Evolutionary conservation across 2,113 vertebrate genomes (phyloP).

Genomic region (Pholis gunnellus): DNA sequence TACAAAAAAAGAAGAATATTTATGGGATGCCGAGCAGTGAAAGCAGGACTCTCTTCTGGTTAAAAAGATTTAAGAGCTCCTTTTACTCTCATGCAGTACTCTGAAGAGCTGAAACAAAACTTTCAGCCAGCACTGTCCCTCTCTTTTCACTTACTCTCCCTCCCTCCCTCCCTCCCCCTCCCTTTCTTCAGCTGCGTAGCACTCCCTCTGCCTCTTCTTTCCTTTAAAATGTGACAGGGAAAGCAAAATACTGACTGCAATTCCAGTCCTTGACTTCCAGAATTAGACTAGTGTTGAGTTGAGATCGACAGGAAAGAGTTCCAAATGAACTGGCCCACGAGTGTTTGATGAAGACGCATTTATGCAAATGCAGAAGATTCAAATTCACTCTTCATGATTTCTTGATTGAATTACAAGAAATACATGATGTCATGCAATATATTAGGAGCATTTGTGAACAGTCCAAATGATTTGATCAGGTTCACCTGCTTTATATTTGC

Average conservation of each 20-base stretch:
- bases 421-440: constrained; percentile 18
- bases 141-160: constrained; percentile 9
- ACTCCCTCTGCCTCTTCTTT: neutral
- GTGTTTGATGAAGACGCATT: constrained; percentile 27
- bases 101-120: constrained; percentile 13
- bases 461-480: constrained; percentile 11
- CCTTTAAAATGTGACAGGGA: constrained; percentile 28
- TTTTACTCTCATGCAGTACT: constrained; percentile 8
- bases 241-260: constrained; percentile 30
- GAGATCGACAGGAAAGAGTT: constrained; percentile 45
- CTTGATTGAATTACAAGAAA: constrained; percentile 49
- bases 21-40: neutral
- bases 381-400: constrained; percentile 45
- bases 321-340: constrained; percentile 42
- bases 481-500: constrained; percentile 14
- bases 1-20: neutral
- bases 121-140: constrained; percentile 16
- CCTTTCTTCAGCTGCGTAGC: neutral
- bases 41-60: constrained; percentile 25
- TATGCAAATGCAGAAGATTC: constrained; percentile 50
- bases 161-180: neutral
- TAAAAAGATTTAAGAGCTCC: constrained; percentile 22
- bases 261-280: constrained; percentile 42
- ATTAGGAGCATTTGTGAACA: constrained; percentile 9
- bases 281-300: constrained; percentile 54